phyloP scores from a whole-genome alignment of 2,797 vertebrate genomes.

The Enteromius unitaeniatus region DNA sequence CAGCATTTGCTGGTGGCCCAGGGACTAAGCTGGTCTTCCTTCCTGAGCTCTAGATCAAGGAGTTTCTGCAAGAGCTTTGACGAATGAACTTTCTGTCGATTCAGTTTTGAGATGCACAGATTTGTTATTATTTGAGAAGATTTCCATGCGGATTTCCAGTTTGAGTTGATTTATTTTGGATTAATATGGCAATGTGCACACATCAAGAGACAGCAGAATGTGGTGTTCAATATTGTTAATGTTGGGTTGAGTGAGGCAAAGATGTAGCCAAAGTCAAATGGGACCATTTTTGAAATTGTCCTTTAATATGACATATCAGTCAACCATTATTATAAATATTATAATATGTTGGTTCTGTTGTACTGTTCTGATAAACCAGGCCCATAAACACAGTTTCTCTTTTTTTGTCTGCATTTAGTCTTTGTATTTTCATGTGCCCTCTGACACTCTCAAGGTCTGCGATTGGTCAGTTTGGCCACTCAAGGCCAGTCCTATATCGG shows the following conservation, averaged over 20 bases:
- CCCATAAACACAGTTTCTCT: not conserved
- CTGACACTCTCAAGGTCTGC: slow-evolving; percentile 68
- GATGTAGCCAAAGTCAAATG: not conserved
- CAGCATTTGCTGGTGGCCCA: not conserved
- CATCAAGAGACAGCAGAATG: not conserved
- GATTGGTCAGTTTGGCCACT: slow-evolving; percentile 62
- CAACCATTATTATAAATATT: not conserved
- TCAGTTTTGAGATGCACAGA: slow-evolving; percentile 12
- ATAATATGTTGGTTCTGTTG: not conserved
- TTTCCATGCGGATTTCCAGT: not conserved
- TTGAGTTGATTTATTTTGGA: slow-evolving; percentile 5
- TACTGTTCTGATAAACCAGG: not conserved
- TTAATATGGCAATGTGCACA: not conserved
- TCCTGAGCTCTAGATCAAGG: not conserved
- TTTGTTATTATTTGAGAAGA: slow-evolving; percentile 9
- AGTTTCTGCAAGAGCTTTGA: not conserved
- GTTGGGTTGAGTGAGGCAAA: not conserved
- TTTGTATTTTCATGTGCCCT: not conserved
- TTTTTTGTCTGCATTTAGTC: slow-evolving; percentile 3
- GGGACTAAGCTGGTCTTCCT: not conserved
- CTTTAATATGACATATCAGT: not conserved
- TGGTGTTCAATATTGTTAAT: not conserved
- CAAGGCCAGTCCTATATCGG: slow-evolving; percentile 57
- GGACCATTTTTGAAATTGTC: not conserved
- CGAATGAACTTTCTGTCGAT: not conserved